Evolutionary conservation across 2,888 invertebrate genomes (phyloP), one percentile per base, ranked within the genome.

Genomic region (Mythimna lalbum): DNA sequence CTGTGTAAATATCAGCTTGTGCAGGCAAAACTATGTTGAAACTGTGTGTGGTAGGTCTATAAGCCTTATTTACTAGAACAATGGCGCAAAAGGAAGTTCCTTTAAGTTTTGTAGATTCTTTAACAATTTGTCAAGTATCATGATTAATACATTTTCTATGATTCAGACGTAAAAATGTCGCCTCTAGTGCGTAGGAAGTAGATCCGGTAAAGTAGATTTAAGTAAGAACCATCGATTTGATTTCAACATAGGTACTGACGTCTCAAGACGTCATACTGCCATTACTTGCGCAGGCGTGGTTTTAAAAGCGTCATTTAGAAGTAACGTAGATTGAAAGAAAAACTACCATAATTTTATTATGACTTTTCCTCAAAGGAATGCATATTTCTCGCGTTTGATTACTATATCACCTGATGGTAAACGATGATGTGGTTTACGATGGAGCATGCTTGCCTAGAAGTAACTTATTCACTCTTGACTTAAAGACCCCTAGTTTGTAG

Each of bases 81-180:
- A 49, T 49, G 9, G 21, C 4, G 17, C 12, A 39, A n/a, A n/a
- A n/a, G n/a, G n/a, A n/a, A 19, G 19, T 39, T 39, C 57, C 23
- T 31, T 3, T 10, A 36, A 12, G 0, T 12, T 73, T 52, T 1
- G 12, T 4, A 23, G n/a, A 73, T 73, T 62, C 33, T 43, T 43
- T 1, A 52, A 27, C 14, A 27, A 4, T 53, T 43, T 0, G 27
- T 63, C n/a, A 53, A 27, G 10, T 12, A 64, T 27, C 19, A 50
- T 27, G 17, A 19, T 7, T 17, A 17, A 50, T 9, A 12, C 21
- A 12, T 21, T n/a, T 21, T 10, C 14, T 53, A 36, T 63, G 73
- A 70, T 10, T 70, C 33, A 63, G 27, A 14, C 21, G 1, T 47
- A 73, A 47, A 70, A 62, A 53, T 53, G 19, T 73, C 33, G 12